Percentiles rank a stretch among this genome's conserved stretches.
Evolutionary conservation across 2,113 vertebrate genomes (phyloP).

Genomic region (Oceanodroma tethys): DNA sequence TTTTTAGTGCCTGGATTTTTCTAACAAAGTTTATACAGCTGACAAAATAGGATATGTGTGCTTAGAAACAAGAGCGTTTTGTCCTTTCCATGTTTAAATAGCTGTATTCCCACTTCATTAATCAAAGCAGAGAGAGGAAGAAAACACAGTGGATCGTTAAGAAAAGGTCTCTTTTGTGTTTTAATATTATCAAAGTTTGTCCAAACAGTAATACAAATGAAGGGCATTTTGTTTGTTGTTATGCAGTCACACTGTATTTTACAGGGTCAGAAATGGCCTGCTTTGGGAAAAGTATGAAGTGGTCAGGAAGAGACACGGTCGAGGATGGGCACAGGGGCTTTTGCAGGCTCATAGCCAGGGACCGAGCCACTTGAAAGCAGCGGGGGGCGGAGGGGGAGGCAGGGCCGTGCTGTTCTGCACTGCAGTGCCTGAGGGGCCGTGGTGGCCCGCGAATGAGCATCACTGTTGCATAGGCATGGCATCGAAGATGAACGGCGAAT

Average conservation of each 20-base stretch:
- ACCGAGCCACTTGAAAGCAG: not conserved
- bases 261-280: not conserved
- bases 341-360: not conserved
- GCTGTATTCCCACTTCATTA: not conserved
- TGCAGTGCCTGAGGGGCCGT: accelerated
- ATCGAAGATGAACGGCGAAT: not conserved
- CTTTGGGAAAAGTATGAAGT: not conserved
- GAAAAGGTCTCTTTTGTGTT: not conserved
- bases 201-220: not conserved
- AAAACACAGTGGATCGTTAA: not conserved
- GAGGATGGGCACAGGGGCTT: not conserved
- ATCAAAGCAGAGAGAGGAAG: not conserved
- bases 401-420: not conserved
- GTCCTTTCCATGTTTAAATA: not conserved
- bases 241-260: not conserved
- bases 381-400: not conserved
- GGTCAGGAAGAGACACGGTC: not conserved
- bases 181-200: not conserved
- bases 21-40: not conserved
- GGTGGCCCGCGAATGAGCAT: accelerated
- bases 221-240: not conserved
- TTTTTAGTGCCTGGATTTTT: not conserved
- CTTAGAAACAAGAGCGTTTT: not conserved
- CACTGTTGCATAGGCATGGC: not conserved
- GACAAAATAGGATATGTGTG: not conserved